Base-by-base conservation (phyloP, 2,888 invertebrate species). In the Drosophila mulleri region DNA sequence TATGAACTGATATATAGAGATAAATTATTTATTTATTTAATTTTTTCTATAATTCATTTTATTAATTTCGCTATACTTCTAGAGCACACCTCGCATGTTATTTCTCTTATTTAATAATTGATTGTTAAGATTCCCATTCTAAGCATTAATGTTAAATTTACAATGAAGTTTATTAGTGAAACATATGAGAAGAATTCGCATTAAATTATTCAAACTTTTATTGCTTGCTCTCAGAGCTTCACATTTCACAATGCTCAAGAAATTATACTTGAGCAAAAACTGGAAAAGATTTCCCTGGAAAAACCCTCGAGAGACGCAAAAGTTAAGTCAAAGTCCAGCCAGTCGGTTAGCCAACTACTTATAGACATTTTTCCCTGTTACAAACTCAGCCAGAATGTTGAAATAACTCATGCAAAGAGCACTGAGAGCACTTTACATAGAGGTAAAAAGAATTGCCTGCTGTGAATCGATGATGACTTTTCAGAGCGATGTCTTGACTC, bases 381-480 rank as follows among this genome's bases (percentile, higher is more conserved):
- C 56, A 29, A 48, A 62, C 2, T 2, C 18, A 2, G 8, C 4
- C 2, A 18, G 12, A 41, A 50, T 54, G 12, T 3, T 0, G 3
- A 20, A 35, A 37, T 29, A 11, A 12, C 41, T 44, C 23, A 48
- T 14, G 9, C 7, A 5, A 23, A 41, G 54, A 18, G 26, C 41
- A 26, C 26, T 26, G 16, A 41, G 54, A 18, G 26, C 41, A 39
- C 26, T 39, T 32, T 23, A 14, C 12, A 57, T 39, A 42, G 20
- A 62, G 20, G 39, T 39, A 26, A 59, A 54, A 48, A 44, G 18
- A 60, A 53, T 14, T 35, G 64, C 50, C 60, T 41, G 56, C 60
- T 64, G 44, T 11, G 53, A 75, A 62, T 56, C 54, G 54, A 64
- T 78, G 60, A 75, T 67, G 65, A 53, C 60, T 74, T 44, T 64